These are phyloP conservation scores for Platalea minor DNA, from an alignment of 2,797 vertebrate species.

Conservation along the genomic window DNA sequence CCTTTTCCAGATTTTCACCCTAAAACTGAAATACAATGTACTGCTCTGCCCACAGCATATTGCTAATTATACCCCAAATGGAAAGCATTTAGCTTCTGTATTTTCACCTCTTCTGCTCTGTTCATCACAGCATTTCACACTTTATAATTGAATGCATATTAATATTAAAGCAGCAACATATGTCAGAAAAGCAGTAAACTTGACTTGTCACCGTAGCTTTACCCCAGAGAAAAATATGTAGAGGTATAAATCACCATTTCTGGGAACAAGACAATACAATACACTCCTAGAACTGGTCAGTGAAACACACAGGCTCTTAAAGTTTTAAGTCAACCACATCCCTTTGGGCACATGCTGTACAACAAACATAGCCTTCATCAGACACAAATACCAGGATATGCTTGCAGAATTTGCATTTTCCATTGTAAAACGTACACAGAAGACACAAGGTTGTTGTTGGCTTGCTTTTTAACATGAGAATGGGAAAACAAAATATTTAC, in stretches of 20 bases:
- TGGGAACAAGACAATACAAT: background rate
- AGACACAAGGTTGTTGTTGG: background rate
- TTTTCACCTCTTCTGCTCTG: background rate
- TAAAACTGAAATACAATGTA: background rate
- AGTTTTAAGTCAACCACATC: background rate
- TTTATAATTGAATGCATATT: background rate
- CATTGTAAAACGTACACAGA: background rate
- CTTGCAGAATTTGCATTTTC: background rate
- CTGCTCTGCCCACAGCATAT: background rate
- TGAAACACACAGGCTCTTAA: background rate
- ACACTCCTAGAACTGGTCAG: background rate
- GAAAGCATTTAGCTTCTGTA: background rate
- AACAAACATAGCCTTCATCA: background rate
- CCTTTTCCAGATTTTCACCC: background rate
- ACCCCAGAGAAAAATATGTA: background rate
- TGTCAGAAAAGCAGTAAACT: slow-evolving; percentile 15
- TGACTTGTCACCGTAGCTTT: background rate
- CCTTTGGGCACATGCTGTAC: background rate
- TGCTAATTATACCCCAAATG: background rate
- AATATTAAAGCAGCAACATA: background rate
- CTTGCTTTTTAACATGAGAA: background rate
- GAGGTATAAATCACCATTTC: background rate
- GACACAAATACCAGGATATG: background rate
- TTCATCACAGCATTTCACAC: background rate
- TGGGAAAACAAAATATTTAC: background rate